Conservation (phyloP, 1,140 invertebrate genomes). For the Lepidotrigona ventralis region DNA sequence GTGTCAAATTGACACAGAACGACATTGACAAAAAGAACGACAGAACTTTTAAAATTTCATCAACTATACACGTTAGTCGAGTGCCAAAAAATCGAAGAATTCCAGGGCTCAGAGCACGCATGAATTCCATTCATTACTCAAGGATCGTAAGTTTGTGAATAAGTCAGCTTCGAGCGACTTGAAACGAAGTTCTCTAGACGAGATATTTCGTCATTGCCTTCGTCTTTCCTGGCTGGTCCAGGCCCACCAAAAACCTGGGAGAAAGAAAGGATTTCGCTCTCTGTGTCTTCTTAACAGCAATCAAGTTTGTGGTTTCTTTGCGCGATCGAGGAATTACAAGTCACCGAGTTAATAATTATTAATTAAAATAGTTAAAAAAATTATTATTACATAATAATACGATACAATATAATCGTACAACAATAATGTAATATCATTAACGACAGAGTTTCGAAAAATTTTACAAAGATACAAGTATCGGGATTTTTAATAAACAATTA, state of each 20-base stretch:
- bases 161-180: not conserved
- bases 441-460: not conserved
- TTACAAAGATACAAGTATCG: no score
- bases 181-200: not conserved
- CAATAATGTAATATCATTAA: not conserved
- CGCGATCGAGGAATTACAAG: not conserved
- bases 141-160: not conserved
- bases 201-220: slow-evolving; percentile 25
- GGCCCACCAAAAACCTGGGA: not conserved
- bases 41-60: not conserved
- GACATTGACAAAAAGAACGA: no score
- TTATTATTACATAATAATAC: not conserved
- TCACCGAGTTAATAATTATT: not conserved
- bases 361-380: not conserved
- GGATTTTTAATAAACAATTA: no score
- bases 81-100: not conserved
- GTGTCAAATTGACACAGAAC: no score
- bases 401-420: no score
- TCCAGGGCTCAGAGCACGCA: not conserved
- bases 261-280: not conserved
- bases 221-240: slow-evolving; percentile 48
- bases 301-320: not conserved
- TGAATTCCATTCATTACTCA: not conserved
- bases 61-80: not conserved
- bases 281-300: not conserved